Base-by-base conservation (phyloP, 2,113 vertebrate genomes). In the Ploceus nigricollis region DNA sequence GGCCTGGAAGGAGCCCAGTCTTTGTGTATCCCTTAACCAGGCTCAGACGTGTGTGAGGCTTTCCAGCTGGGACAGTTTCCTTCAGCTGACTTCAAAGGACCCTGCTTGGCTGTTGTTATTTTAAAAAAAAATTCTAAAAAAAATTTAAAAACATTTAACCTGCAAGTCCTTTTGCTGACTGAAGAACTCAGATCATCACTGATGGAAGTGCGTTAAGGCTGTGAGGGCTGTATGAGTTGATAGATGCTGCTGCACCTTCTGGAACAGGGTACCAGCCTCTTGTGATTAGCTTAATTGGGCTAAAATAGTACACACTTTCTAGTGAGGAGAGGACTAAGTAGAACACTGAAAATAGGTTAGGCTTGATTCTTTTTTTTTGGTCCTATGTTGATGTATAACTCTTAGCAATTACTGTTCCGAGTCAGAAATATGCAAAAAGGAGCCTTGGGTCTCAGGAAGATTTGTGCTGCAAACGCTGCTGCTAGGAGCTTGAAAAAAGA, bases 401-500 rank as follows among this genome's bases (percentile, higher is more conserved):
- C 47, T 2, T 35, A 75, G 54, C 33, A 70, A 40, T 96, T 90
- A 71, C 90, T 93, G 82, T 96, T 97, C 31, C 75, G 97, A 97
- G 63, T 92, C 48, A 94, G 45, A 92, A 85, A 53, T 33, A 40
- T 87, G 80, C 96, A 96, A 69, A 93, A 97, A 92, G 64, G 94
- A 96, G n/a, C 78, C 61, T 70, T 79, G 95, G 56, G 79, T 96
- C 65, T 85, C 88, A 51, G 40, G 76, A 79, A 91, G 87, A 75
- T 45, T 76, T 96, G 64, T 98, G 97, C 94, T 98, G 95, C 88
- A 97, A 97, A 81, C 69, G 57, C 51, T 98, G 98, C 87, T 53
- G 83, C 12, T 98, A 98, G 53, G 96, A 97, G 54, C 90, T 98
- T 77, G 95, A 96, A 83, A 98, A 97, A 82, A 98, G 98, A 84